These are phyloP conservation scores for Metalampra italica DNA, from an alignment of 2,888 invertebrate genomes.

Conservation along the genomic window DNA sequence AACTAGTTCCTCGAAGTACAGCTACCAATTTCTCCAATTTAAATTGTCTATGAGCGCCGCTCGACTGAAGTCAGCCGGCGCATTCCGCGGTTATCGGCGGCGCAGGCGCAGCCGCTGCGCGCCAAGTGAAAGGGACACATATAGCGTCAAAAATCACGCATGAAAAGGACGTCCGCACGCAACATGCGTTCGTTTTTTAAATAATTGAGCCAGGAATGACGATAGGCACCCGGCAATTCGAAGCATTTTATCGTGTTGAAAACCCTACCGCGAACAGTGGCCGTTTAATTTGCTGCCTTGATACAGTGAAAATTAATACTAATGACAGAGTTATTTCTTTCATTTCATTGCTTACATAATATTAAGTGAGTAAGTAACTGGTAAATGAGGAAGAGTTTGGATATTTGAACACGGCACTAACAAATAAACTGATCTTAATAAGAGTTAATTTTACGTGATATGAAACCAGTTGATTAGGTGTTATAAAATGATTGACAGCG, in stretches of 20 bases:
- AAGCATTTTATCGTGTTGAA: slow-evolving; percentile 68
- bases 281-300: slow-evolving; percentile 63
- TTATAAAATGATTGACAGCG: neutral
- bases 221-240: slow-evolving; percentile 69
- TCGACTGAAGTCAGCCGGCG: slow-evolving; percentile 74
- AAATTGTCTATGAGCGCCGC: slow-evolving; percentile 74
- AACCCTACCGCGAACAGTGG: slow-evolving; percentile 64
- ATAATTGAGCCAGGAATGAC: slow-evolving; percentile 74
- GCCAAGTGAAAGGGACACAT: slow-evolving; percentile 40
- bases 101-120: slow-evolving; percentile 57
- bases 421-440: no score
- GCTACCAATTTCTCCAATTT: slow-evolving; percentile 75
- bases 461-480: neutral
- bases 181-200: slow-evolving; percentile 68
- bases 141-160: slow-evolving; percentile 42
- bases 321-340: slow-evolving; percentile 28
- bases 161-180: slow-evolving; percentile 51
- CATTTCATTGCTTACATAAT: no score
- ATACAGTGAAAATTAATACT: slow-evolving; percentile 41
- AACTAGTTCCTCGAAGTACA: slow-evolving; percentile 53
- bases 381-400: no score
- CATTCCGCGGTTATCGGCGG: slow-evolving; percentile 72
- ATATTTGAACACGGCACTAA: no score
- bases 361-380: no score
- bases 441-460: no score